These are phyloP conservation scores for Progne subis DNA, from an alignment of 2,113 vertebrate genomes.

Conservation along the genomic window DNA sequence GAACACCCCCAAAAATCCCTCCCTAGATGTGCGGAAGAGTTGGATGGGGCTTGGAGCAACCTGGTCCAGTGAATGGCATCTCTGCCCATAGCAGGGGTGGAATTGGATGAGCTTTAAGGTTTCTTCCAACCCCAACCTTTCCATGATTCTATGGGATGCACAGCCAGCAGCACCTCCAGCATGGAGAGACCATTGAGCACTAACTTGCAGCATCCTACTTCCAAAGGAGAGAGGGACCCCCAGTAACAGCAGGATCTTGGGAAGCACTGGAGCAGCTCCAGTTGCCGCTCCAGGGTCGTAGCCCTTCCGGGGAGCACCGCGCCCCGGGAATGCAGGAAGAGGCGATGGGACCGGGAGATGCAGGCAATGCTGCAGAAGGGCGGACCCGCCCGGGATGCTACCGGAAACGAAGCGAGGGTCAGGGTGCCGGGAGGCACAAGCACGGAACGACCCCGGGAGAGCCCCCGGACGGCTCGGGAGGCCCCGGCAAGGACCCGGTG, in stretches of 20 bases:
- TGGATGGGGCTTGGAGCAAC: background rate
- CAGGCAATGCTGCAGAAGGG: rapidly evolving
- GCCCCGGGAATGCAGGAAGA: background rate
- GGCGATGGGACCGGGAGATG: background rate
- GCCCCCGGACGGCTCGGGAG: background rate
- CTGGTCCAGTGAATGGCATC: background rate
- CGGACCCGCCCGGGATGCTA: no score
- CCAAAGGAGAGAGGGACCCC: background rate
- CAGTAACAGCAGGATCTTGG: background rate
- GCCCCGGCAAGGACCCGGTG: background rate
- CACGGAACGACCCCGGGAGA: background rate
- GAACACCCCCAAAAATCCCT: background rate
- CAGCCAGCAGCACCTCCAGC: background rate
- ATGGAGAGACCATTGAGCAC: rapidly evolving
- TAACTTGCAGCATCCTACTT: no score
- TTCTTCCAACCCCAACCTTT: background rate
- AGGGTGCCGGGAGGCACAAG: no score
- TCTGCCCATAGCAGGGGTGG: background rate
- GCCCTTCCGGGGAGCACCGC: background rate
- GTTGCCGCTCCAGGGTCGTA: background rate
- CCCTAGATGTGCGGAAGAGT: background rate
- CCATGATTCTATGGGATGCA: background rate
- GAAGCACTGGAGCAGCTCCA: background rate
- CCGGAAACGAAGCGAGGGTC: background rate
- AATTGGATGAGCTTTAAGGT: background rate